Base-by-base conservation (phyloP, 1,140 invertebrate species). In the Oncopeltus fasciatus region DNA sequence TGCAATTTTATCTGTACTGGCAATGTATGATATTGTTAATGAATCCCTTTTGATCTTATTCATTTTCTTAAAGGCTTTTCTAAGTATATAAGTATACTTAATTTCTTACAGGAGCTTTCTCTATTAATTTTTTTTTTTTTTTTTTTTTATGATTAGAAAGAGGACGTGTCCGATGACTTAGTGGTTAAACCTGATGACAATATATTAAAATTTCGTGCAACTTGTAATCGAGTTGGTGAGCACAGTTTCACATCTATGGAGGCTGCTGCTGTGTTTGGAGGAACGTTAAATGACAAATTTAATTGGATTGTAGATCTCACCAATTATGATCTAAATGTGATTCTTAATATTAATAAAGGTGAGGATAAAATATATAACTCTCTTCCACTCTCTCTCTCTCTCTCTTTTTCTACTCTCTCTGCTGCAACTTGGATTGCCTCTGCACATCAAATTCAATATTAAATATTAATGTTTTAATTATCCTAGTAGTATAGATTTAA, bases 301-400 rank as follows among this genome's bases (percentile, higher is more conserved):
- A 66, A 74, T 20, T 83, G 81, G 81, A 74, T 77, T 61, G 80
- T 81, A 3, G 76, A 80, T 65, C 69, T 83, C 61, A 75, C 72
- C 28, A 68, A 73, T 16, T 81, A 76, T 72, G 74, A 83, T 67
- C 69, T 82, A 33, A 79, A 83, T 69, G 72, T 82, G 46, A 66
- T 81, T 51, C 69, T 81, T 53, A 75, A 74, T 67, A 74, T 82
- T 57, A 72, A 68, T 64, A 69, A 73, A 28, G 64, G 69, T 71
- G 60, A 66, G 63, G n/a, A n/a, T n/a, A n/a, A n/a, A n/a, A n/a
- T n/a, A n/a, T n/a, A n/a, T n/a, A n/a, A n/a, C n/a, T n/a, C n/a
- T n/a, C n/a, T n/a, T n/a, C n/a, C n/a, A n/a, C n/a, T n/a, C n/a
- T n/a, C n/a, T n/a, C n/a, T n/a, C n/a, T n/a, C n/a, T n/a, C n/a